A percentile compares a stretch with the other conserved stretches of the same genome.
Evolutionary conservation across 2,888 invertebrate genomes (phyloP).

Genomic region (Oligia strigilis): DNA sequence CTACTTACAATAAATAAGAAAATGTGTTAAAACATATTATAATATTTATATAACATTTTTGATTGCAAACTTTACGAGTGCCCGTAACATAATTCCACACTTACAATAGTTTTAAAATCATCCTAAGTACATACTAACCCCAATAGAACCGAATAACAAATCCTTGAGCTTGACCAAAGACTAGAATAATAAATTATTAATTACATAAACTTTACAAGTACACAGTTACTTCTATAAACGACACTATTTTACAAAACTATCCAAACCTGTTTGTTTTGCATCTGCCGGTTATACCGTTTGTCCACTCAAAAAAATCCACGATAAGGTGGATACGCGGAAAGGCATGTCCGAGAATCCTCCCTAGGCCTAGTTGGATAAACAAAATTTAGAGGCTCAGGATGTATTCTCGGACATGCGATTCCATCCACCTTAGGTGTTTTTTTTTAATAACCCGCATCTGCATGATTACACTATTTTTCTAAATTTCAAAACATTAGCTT

Average conservation of each 20-base stretch:
- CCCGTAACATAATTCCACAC: constrained; percentile 45
- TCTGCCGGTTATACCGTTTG: constrained; percentile 14
- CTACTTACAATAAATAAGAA: constrained; percentile 55
- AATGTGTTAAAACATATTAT: constrained; percentile 51
- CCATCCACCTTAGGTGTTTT: neutral
- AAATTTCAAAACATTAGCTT: constrained; percentile 32
- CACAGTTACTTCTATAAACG: constrained; percentile 61
- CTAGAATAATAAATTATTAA: constrained; percentile 84
- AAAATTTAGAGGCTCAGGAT: neutral
- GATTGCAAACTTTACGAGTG: constrained; percentile 52
- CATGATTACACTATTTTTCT: constrained; percentile 29
- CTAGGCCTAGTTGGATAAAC: neutral
- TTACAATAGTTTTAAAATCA: constrained; percentile 58
- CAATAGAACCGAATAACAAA: constrained; percentile 72
- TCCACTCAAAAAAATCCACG: neutral
- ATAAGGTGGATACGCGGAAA: neutral
- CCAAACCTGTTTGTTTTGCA: constrained; percentile 41
- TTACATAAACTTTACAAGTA: constrained; percentile 69
- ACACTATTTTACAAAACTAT: constrained; percentile 50
- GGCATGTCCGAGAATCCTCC: too few relatives aligned
- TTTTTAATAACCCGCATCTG: constrained; percentile 21
- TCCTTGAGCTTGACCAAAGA: constrained; percentile 87
- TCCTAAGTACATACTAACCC: constrained; percentile 71
- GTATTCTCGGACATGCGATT: neutral
- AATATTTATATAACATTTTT: constrained; percentile 49